Evolutionary conservation across 1,140 invertebrate genomes (phyloP).

Genomic region (Spodoptera litura): DNA sequence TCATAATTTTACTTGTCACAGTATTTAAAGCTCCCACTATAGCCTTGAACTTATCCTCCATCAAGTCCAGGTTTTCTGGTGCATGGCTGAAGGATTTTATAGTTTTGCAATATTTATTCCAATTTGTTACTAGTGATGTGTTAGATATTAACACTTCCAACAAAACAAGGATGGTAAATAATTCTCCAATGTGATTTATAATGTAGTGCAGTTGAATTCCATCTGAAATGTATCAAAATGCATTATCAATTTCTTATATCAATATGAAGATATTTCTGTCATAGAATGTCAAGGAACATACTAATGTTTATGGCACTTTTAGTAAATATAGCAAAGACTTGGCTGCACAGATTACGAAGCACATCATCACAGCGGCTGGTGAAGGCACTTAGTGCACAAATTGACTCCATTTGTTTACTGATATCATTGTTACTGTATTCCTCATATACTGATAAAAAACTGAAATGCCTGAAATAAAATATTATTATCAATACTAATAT

Average conservation of each 20-base stretch:
- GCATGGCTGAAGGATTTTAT: constrained; percentile 58
- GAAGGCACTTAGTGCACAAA: constrained; percentile 90
- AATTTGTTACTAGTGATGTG: constrained; percentile 69
- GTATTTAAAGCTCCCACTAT: constrained; percentile 69
- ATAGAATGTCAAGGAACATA: constrained; percentile 71
- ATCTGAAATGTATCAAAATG: constrained; percentile 64
- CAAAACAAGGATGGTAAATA: constrained; percentile 75
- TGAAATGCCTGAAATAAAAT: constrained; percentile 73
- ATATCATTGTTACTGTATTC: constrained; percentile 74
- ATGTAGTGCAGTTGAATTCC: constrained; percentile 80
- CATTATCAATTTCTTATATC: not conserved
- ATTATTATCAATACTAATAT: not conserved
- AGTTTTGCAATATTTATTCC: constrained; percentile 74
- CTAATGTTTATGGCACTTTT: constrained; percentile 81
- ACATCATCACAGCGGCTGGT: constrained; percentile 89
- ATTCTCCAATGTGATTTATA: constrained; percentile 81
- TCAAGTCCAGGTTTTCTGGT: constrained; percentile 61
- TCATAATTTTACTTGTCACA: constrained; percentile 76
- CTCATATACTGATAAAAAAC: constrained; percentile 79
- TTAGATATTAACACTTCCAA: constrained; percentile 75
- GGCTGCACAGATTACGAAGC: constrained; percentile 88
- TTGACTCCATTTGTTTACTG: constrained; percentile 80
- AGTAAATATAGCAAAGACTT: constrained; percentile 88
- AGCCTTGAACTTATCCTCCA: constrained; percentile 67
- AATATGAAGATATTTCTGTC: not conserved